Evolutionary conservation across 2,888 invertebrate genomes (phyloP), one percentile per base, ranked within the genome.

Genomic region (Elaeidobius kamerunicus): DNA sequence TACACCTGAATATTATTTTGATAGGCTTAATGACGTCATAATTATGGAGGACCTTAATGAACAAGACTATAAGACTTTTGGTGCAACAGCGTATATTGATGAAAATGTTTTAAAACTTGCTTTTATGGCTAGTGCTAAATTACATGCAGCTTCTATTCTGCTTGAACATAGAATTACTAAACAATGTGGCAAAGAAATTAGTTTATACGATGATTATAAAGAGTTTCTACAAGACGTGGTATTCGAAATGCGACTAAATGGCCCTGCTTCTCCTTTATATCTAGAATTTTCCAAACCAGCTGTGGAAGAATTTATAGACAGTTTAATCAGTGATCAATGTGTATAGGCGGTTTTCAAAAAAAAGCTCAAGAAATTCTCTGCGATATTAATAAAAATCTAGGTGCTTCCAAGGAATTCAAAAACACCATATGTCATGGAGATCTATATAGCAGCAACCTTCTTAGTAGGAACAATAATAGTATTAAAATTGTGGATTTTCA

Each of bases 361-460:
- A 19, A 6, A 20, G 32, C 14, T 1, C 34, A 43, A 34, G 19
- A 1, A 14, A 20, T 43, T 12, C 20, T n/a, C 16, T 6, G 34
- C 3, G 20, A 14, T 4, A 34, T 43, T 9, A 6, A n/a, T 7
- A 2, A 43, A 34, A 18, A 15, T 20, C 6, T 43, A 43, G 11
- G 30, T 12, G 30, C 12, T 9, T 72, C 76, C 20, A 36, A 67
- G 44, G 67, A 69, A 56, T 67, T 74, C 61, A 67, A 73, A 27
- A 80, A 78, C 56, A 82, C 79, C 0, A 67, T 82, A 4, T 78
- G 78, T 30, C 83, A 84, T 61, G 76, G 81, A 1, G 83, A 83
- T 71, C 67, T 83, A 3, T 83, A 83, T 82, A 77, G 78, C 23
- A 82, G 82, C 52, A 84, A 84, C 62, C 65, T 71, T 34, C 50